Conservation (phyloP, 1,140 invertebrate genomes). For the Brachionus sp. region DNA sequence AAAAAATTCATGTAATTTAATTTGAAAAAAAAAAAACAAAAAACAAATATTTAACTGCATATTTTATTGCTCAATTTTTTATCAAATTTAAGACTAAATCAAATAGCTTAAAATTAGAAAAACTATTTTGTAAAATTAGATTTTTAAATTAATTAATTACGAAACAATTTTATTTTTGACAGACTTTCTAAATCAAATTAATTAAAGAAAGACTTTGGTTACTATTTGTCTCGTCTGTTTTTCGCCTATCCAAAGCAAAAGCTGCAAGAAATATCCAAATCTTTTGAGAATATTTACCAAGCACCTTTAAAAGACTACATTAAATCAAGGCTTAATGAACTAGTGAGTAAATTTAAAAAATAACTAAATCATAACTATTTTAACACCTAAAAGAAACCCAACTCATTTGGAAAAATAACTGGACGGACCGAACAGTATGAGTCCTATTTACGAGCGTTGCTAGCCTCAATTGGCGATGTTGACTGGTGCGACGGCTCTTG, state of each 20-base stretch:
- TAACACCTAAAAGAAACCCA: background rate
- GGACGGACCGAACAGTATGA: constrained; percentile 4
- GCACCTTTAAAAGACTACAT: constrained; percentile 5
- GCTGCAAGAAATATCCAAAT: background rate
- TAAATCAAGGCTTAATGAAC: constrained; percentile 22
- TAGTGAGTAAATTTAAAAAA: background rate
- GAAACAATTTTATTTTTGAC: background rate
- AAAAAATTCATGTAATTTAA: no score
- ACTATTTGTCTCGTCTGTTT: constrained; percentile 31
- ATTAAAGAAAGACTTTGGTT: constrained; percentile 44
- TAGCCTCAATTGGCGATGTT: constrained; percentile 27
- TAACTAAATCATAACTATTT: background rate
- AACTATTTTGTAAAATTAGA: background rate
- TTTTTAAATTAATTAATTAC: background rate
- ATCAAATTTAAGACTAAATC: no score
- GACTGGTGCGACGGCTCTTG: constrained; percentile 31
- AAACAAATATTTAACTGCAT: no score
- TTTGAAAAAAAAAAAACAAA: no score
- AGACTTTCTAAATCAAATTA: background rate
- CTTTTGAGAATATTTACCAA: constrained; percentile 33
- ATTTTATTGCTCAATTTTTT: no score
- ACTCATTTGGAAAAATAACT: background rate
- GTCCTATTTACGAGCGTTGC: constrained; percentile 21
- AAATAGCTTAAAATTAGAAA: no score
- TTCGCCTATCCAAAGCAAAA: constrained; percentile 40